Conservation (phyloP, 2,797 vertebrate genomes). For the Poecilia wingei region DNA sequence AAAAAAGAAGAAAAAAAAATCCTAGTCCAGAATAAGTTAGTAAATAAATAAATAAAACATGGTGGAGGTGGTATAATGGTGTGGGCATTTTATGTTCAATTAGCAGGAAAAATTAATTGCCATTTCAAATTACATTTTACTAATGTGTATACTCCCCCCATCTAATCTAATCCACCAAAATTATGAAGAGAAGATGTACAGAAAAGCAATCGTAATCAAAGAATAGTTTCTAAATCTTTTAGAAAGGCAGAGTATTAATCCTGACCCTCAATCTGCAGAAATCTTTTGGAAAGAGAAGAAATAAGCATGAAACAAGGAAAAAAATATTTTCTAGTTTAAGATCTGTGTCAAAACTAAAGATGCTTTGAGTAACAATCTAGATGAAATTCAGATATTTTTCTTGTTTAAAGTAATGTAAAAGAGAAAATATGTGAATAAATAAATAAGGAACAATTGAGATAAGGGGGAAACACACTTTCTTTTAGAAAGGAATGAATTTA, state of each 20-base stretch:
- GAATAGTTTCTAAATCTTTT: neutral
- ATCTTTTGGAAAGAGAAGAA: neutral
- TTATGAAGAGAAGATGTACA: neutral
- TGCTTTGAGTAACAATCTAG: neutral
- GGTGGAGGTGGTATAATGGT: neutral
- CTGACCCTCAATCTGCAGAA: neutral
- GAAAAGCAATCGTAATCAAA: neutral
- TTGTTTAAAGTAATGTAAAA: neutral
- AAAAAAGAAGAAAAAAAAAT: neutral
- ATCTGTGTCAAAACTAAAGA: neutral
- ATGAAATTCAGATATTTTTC: neutral
- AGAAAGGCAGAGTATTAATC: neutral
- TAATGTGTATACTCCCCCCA: neutral
- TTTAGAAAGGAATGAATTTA: neutral
- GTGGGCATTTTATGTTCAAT: neutral
- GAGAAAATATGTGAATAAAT: neutral
- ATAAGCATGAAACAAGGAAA: neutral
- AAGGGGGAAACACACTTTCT: neutral
- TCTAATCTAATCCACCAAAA: neutral
- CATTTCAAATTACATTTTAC: neutral
- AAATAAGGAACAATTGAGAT: neutral
- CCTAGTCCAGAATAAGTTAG: neutral
- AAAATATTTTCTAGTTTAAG: neutral
- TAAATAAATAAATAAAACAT: neutral
- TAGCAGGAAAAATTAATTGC: neutral